Percentiles rank a stretch among this genome's conserved stretches.
phyloP scores from a whole-genome alignment of 2,888 invertebrate species.

The Orthosia incerta region DNA sequence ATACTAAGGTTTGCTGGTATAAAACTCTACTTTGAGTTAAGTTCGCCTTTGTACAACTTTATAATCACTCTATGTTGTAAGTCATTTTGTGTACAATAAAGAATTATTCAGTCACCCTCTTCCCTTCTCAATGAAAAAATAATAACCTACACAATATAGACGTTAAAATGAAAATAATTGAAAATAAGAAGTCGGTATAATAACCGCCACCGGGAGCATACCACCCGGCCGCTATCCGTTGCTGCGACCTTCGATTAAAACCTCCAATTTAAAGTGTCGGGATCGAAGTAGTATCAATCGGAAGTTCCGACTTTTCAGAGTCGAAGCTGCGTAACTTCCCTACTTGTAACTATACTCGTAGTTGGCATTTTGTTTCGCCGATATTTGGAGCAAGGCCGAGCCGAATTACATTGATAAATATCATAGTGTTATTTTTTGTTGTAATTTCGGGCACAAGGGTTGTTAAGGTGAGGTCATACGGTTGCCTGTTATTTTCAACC shows the following conservation, averaged over 20 bases:
- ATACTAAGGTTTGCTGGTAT: too few relatives aligned
- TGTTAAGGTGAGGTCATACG: conserved; percentile 65
- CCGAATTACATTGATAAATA: conserved; percentile 79
- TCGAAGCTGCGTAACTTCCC: not conserved
- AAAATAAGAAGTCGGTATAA: not conserved
- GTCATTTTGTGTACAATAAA: too few relatives aligned
- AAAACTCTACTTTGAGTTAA: too few relatives aligned
- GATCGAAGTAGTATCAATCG: not conserved
- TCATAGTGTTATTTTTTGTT: conserved; percentile 80
- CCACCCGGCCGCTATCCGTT: too few relatives aligned
- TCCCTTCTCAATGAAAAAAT: not conserved
- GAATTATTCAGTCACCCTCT: not conserved
- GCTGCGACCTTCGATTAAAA: not conserved
- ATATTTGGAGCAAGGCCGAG: conserved; percentile 81
- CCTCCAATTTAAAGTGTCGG: not conserved
- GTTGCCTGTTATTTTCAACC: conserved; percentile 24
- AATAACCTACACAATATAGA: not conserved
- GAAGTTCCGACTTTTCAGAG: not conserved
- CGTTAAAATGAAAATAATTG: not conserved
- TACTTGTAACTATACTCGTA: conserved; percentile 29
- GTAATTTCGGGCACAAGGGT: conserved; percentile 68
- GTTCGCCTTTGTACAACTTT: too few relatives aligned
- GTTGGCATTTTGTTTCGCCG: conserved; percentile 76
- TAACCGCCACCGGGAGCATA: too few relatives aligned
- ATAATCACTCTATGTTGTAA: too few relatives aligned